phyloP scores from a whole-genome alignment of 2,888 invertebrate genomes.

The Operophtera brumata region DNA sequence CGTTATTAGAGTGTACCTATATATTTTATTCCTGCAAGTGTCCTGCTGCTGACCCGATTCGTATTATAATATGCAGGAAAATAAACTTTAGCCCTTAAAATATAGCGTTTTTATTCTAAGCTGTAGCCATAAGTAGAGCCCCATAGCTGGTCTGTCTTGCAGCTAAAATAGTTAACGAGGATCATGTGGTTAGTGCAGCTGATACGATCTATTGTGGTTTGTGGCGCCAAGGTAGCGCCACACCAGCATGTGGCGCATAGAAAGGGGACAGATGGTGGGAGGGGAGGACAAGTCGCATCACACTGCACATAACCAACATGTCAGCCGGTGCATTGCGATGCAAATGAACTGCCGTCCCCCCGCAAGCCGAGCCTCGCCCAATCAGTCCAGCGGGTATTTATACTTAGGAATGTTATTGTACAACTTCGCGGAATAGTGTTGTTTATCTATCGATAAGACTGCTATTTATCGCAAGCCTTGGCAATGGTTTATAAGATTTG shows the following conservation, averaged over 20 bases:
- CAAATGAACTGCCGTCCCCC: slow-evolving; percentile 61
- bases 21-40: too few relatives aligned
- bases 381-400: slow-evolving; percentile 62
- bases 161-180: slow-evolving; percentile 2
- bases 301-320: slow-evolving; percentile 28
- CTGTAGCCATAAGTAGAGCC: background rate
- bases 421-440: slow-evolving; percentile 50
- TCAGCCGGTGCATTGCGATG: slow-evolving; percentile 54
- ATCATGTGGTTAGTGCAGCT: slow-evolving; percentile 16
- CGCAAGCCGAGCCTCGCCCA: slow-evolving; percentile 44
- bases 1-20: too few relatives aligned
- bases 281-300: slow-evolving; percentile 19
- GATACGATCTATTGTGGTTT: slow-evolving; percentile 24
- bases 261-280: slow-evolving; percentile 11
- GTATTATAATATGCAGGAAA: background rate
- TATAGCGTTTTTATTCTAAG: too few relatives aligned
- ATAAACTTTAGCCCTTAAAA: background rate
- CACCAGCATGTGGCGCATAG: slow-evolving; percentile 24
- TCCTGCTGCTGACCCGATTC: too few relatives aligned
- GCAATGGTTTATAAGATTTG: slow-evolving; percentile 7
- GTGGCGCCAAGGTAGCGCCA: slow-evolving; percentile 25
- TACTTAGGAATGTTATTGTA: slow-evolving; percentile 72
- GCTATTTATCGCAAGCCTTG: slow-evolving; percentile 14
- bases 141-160: background rate
- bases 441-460: slow-evolving; percentile 33